These are phyloP conservation scores for Galemys pyrenaicus DNA, from an alignment of 2,113 vertebrate species.

Conservation along the genomic window DNA sequence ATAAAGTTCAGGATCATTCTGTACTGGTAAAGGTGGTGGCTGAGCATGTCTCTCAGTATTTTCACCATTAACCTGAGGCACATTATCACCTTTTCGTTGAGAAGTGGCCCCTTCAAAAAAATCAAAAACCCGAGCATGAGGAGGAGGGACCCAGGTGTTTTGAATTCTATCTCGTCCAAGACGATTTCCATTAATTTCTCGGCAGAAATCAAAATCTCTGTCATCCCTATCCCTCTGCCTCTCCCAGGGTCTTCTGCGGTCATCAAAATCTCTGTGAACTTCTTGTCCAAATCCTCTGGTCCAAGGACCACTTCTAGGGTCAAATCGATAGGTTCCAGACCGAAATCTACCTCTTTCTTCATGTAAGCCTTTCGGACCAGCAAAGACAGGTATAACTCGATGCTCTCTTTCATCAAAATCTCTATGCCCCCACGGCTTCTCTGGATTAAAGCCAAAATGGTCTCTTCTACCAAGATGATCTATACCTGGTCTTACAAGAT, in stretches of 20 bases:
- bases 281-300: constrained; percentile 94
- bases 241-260: constrained; percentile 96
- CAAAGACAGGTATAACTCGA: constrained; percentile 86
- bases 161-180: constrained; percentile 92
- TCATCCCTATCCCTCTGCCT: constrained; percentile 96
- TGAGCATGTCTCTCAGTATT: constrained; percentile 90
- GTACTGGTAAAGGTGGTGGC: constrained; percentile 84
- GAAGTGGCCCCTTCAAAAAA: constrained; percentile 88
- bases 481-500: constrained; percentile 85
- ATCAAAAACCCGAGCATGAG: constrained; percentile 88
- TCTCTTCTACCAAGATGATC: constrained; percentile 90
- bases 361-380: constrained; percentile 91
- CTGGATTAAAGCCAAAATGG: constrained; percentile 92
- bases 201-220: constrained; percentile 96
- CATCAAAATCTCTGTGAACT: constrained; percentile 96
- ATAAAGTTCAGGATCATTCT: constrained; percentile 88
- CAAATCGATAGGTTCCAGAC: constrained; percentile 93
- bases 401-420: constrained; percentile 97
- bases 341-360: constrained; percentile 91
- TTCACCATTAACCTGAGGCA: constrained; percentile 91
- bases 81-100: constrained; percentile 87
- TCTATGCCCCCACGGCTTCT: constrained; percentile 95
- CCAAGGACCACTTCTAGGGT: constrained; percentile 93
- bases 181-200: constrained; percentile 95
- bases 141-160: constrained; percentile 90